Conservation (phyloP, 2,888 invertebrate species). For the Diachrysia chrysitis region DNA sequence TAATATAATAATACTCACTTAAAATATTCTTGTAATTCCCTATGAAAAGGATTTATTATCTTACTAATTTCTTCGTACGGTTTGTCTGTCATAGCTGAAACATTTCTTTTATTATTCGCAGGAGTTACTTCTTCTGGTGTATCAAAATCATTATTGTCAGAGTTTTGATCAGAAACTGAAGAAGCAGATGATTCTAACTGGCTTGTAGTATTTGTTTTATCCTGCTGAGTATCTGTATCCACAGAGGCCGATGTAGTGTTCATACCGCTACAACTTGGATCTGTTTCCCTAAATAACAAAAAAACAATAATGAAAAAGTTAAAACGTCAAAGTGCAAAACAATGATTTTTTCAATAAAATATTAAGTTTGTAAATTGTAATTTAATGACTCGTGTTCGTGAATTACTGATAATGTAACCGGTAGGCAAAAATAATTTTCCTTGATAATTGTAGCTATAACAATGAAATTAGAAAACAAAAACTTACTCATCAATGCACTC, state of each 20-base stretch:
- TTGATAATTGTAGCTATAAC: neutral
- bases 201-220: conserved; percentile 48
- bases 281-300: conserved; percentile 65
- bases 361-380: neutral
- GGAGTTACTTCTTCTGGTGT: conserved; percentile 54
- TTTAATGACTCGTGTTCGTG: neutral
- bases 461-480: neutral
- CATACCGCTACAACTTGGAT: conserved; percentile 66
- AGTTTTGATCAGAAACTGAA: conserved; percentile 69
- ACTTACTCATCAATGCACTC: conserved; percentile 85
- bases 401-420: neutral
- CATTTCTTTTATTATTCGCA: conserved; percentile 43
- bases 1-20: conserved; percentile 64
- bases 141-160: conserved; percentile 69
- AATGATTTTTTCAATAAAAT: neutral
- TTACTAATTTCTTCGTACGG: conserved; percentile 55
- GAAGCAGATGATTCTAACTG: conserved; percentile 68
- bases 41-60: conserved; percentile 67
- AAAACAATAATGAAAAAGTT: conserved; percentile 14
- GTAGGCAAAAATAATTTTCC: neutral
- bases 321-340: conserved; percentile 5
- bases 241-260: conserved; percentile 52
- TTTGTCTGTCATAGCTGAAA: conserved; percentile 70
- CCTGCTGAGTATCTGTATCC: conserved; percentile 55
- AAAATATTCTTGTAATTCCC: conserved; percentile 75